phyloP scores from a whole-genome alignment of 1,140 invertebrate genomes.

The Anastrepha obliqua region DNA sequence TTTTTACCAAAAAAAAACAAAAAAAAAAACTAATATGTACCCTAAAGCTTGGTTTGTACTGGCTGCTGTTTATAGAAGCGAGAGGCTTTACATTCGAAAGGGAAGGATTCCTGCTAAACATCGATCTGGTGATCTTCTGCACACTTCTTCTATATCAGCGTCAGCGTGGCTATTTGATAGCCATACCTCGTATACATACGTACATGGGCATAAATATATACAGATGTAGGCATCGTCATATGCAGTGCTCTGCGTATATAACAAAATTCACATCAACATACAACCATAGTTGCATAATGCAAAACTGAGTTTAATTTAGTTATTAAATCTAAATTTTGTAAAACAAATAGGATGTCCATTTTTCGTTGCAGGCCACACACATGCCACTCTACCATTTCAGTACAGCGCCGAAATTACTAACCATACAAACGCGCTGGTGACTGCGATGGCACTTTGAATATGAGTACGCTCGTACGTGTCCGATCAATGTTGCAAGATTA shows the following conservation, averaged over 20 bases:
- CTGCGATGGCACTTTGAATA: not conserved
- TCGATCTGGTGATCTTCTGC: no score
- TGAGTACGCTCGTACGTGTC: not conserved
- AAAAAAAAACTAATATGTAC: no score
- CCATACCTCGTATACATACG: no score
- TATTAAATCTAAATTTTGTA: constrained; percentile 19
- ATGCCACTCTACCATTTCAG: not conserved
- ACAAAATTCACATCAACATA: not conserved
- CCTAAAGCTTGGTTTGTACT: no score
- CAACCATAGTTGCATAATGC: not conserved
- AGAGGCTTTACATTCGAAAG: no score
- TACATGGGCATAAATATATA: no score
- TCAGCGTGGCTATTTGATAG: no score
- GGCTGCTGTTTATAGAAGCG: no score
- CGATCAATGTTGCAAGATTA: constrained; percentile 42
- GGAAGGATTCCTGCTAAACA: no score
- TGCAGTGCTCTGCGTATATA: not conserved
- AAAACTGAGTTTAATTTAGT: not conserved
- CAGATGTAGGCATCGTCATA: no score
- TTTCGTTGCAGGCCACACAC: not conserved
- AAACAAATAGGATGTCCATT: not conserved
- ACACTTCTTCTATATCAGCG: no score
- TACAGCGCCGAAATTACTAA: not conserved
- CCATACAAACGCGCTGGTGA: not conserved
- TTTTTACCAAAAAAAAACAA: no score